A percentile compares a stretch with the other conserved stretches of the same genome.
phyloP scores from a whole-genome alignment of 2,888 invertebrate genomes.

The Lasioglossum calceatum region DNA sequence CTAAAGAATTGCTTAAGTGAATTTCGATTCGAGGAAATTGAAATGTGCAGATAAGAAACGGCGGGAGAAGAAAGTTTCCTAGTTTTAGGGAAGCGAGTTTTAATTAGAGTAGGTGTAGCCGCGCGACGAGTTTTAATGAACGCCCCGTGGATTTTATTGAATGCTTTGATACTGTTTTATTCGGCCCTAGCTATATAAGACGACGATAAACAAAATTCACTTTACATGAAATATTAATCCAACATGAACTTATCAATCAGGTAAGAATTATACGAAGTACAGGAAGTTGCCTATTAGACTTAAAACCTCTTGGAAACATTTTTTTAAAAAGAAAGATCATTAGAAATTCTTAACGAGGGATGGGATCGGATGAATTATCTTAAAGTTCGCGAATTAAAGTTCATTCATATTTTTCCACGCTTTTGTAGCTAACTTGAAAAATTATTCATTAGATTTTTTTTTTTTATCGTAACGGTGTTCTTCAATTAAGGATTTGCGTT shows the following conservation, averaged over 20 bases:
- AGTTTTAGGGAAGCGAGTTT: conserved; percentile 42
- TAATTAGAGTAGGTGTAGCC: conserved; percentile 37
- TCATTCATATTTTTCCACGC: background rate
- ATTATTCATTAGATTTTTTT: background rate
- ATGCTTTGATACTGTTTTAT: conserved; percentile 12
- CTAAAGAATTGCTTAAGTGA: conserved; percentile 43
- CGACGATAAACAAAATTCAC: background rate
- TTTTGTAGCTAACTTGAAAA: background rate
- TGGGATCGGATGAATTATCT: background rate
- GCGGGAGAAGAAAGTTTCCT: conserved; percentile 24
- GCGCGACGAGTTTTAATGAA: conserved; percentile 43
- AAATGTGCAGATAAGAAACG: conserved; percentile 43
- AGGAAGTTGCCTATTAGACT: background rate
- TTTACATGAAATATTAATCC: background rate
- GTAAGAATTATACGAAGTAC: background rate
- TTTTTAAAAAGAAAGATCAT: background rate
- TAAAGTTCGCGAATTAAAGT: background rate
- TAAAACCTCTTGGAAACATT: background rate
- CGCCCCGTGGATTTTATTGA: conserved; percentile 18
- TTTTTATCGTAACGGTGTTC: background rate
- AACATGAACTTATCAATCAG: background rate
- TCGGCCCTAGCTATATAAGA: background rate
- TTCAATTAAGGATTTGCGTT: background rate
- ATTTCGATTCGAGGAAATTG: conserved; percentile 37
- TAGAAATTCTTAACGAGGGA: conserved; percentile 25